A percentile compares a stretch with the other conserved stretches of the same genome.
Conservation (phyloP, 2,888 invertebrate genomes). For the Ellobium chinense region DNA sequence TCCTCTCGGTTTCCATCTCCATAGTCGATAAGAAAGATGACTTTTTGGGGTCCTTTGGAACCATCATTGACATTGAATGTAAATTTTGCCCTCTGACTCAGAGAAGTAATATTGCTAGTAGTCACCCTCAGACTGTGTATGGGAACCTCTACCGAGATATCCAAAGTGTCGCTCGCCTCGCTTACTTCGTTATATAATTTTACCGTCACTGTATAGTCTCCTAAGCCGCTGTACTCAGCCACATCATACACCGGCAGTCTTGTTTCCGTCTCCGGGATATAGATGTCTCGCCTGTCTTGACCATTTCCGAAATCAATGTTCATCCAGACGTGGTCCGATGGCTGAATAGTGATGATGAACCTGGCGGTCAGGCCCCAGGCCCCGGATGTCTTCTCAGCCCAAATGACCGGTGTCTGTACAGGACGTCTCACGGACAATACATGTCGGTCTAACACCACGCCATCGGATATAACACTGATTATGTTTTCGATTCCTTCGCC, state of each 20-base stretch:
- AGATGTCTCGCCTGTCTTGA: conserved; percentile 59
- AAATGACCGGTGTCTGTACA: conserved; percentile 53
- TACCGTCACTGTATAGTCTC: conserved; percentile 64
- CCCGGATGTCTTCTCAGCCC: conserved; percentile 51
- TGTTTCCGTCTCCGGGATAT: conserved; percentile 55
- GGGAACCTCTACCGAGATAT: conserved; percentile 74
- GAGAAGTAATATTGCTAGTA: conserved; percentile 61
- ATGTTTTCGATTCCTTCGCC: conserved; percentile 41
- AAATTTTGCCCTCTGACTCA: conserved; percentile 61
- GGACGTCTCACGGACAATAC: conserved; percentile 57
- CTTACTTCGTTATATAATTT: conserved; percentile 70
- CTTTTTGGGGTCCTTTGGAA: conserved; percentile 56
- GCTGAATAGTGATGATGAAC: conserved; percentile 61
- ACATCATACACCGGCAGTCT: conserved; percentile 54
- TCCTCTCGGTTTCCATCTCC: conserved; percentile 62
- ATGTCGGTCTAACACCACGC: conserved; percentile 40
- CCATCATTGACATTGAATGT: conserved; percentile 67
- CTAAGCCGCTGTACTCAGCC: conserved; percentile 62
- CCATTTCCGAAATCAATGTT: conserved; percentile 69
- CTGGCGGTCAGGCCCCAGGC: conserved; percentile 63
- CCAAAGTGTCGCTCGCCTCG: conserved; percentile 48
- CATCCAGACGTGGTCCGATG: conserved; percentile 65
- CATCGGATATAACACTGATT: conserved; percentile 35
- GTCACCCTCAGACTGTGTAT: conserved; percentile 56
- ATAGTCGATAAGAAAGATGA: conserved; percentile 58